These are phyloP conservation scores for Sebastes reedi DNA, from an alignment of 2,797 vertebrate species.

Conservation along the genomic window DNA sequence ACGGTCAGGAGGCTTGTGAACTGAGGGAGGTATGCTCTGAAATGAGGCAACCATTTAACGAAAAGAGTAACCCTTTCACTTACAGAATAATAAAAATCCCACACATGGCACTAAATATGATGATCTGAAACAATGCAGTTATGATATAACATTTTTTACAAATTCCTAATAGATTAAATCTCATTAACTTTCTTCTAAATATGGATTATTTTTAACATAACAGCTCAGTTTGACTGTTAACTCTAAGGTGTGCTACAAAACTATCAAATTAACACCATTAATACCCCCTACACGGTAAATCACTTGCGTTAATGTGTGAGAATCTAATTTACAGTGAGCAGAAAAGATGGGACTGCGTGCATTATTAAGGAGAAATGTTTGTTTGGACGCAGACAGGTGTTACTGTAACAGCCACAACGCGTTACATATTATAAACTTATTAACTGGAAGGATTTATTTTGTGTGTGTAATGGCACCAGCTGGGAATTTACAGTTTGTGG, in stretches of 20 bases:
- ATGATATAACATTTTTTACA: neutral
- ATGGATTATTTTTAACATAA: neutral
- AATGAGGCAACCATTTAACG: neutral
- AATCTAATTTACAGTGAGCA: neutral
- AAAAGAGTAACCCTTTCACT: neutral
- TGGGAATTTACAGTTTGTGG: neutral
- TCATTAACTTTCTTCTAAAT: neutral
- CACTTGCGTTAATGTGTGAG: neutral
- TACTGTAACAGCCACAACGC: neutral
- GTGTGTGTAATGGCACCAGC: neutral
- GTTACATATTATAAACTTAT: conserved; percentile 10
- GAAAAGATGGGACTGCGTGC: neutral
- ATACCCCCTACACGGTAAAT: neutral
- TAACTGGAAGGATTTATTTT: conserved; percentile 29
- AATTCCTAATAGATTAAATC: neutral
- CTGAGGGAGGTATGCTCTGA: neutral
- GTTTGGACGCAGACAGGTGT: neutral
- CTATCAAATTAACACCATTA: neutral
- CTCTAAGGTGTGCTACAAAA: neutral
- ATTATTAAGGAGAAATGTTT: neutral
- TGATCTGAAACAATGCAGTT: neutral
- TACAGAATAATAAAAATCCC: neutral
- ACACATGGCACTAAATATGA: neutral
- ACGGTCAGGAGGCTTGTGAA: neutral
- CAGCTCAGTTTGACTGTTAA: neutral